Percentiles rank a stretch among this genome's conserved stretches.
Conservation (phyloP, 2,113 vertebrate genomes). For the Thinocorus orbignyianus region DNA sequence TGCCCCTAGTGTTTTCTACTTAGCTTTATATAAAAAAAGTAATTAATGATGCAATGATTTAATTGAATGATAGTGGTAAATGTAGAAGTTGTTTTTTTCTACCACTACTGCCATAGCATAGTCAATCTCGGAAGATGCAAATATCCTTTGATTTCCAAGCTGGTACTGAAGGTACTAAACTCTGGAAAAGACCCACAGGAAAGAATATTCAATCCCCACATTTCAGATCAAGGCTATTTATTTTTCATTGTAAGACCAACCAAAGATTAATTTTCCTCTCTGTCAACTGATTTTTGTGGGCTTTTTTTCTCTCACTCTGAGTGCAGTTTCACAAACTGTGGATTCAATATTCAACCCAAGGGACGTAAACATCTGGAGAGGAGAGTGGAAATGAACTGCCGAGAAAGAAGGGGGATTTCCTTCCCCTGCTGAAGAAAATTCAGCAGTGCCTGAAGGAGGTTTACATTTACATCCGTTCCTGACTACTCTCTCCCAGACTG, state of each 20-base stretch:
- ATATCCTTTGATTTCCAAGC: neutral
- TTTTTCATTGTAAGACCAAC: neutral
- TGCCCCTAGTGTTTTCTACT: neutral
- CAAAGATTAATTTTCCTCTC: neutral
- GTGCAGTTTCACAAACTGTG: neutral
- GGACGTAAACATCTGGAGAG: neutral
- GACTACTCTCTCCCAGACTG: neutral
- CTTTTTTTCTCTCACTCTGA: neutral
- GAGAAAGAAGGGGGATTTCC: neutral
- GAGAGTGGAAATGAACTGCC: neutral
- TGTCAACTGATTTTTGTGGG: neutral
- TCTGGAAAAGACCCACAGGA: neutral
- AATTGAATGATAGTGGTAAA: neutral
- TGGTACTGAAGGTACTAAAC: neutral
- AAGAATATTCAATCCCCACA: neutral
- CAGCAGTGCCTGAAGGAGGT: neutral
- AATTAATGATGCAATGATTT: neutral
- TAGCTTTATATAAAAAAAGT: neutral
- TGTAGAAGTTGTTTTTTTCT: neutral
- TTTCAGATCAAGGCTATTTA: neutral
- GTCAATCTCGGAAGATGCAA: accelerated
- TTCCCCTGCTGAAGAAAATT: neutral
- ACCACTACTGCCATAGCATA: neutral
- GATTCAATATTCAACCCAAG: neutral
- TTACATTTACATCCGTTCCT: neutral